Evolutionary conservation across 1,140 invertebrate genomes (phyloP).

Genomic region (Pollicipes pollicipes): DNA sequence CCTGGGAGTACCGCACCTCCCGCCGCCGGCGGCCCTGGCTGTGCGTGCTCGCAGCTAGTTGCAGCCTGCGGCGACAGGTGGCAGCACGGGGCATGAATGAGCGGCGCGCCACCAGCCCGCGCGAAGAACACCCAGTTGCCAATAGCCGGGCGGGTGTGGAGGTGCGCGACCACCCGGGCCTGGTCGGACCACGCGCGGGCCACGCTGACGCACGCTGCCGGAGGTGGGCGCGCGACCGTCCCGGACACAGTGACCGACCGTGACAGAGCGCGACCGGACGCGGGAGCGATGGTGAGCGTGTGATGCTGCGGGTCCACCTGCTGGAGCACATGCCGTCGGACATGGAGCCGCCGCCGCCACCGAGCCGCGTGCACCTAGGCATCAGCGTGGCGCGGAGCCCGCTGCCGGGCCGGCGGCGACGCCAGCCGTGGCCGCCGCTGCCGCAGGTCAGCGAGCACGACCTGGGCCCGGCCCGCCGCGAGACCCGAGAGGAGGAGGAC

Average conservation of each 20-base stretch:
- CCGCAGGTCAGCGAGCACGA: not conserved
- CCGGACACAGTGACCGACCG: not conserved
- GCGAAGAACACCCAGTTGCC: not conserved
- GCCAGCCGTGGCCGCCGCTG: not conserved
- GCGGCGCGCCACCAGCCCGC: not conserved
- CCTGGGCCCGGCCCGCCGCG: no score
- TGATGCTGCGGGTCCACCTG: not conserved
- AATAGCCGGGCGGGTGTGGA: not conserved
- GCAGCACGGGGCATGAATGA: not conserved
- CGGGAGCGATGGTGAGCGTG: no score
- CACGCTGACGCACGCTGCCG: not conserved
- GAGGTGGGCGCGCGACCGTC: not conserved
- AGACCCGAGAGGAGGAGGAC: no score
- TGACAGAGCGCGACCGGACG: not conserved
- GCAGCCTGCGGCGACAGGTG: not conserved
- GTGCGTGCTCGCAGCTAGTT: no score
- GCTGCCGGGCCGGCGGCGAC: not conserved
- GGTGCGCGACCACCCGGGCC: not conserved
- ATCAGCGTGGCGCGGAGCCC: not conserved
- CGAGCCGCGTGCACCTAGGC: not conserved
- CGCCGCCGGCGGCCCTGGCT: no score
- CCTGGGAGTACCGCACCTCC: no score
- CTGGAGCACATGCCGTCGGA: not conserved
- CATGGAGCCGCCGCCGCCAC: not conserved
- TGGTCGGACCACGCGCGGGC: no score